phyloP scores from a whole-genome alignment of 1,140 invertebrate species.

The Neodiprion fabricii region DNA sequence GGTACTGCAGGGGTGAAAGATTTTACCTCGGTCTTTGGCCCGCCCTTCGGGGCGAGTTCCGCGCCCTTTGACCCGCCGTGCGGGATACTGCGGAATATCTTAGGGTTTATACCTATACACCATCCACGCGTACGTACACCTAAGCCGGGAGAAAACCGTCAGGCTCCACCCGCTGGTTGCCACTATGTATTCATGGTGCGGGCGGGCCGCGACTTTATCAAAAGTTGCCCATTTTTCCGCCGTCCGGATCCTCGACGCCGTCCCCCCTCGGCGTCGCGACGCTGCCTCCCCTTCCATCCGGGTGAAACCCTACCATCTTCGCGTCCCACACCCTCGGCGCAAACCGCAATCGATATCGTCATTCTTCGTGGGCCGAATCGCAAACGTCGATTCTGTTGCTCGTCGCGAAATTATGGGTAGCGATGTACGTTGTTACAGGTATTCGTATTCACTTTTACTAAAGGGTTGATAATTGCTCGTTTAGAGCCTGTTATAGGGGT shows the following conservation, averaged over 20 bases:
- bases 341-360: slow-evolving; percentile 2
- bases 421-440: too few relatives aligned
- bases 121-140: neutral
- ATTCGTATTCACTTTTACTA: too few relatives aligned
- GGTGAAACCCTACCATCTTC: neutral
- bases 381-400: neutral
- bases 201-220: slow-evolving; percentile 39
- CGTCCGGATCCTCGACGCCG: neutral
- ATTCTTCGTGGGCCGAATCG: neutral
- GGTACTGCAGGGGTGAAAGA: neutral
- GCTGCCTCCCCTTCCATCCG: neutral
- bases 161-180: slow-evolving; percentile 8
- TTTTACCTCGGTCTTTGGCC: neutral
- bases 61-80: neutral
- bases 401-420: too few relatives aligned
- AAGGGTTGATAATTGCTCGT: too few relatives aligned
- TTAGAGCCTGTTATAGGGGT: too few relatives aligned
- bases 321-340: neutral
- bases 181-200: slow-evolving; percentile 46
- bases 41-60: neutral
- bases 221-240: slow-evolving; percentile 44
- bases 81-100: too few relatives aligned
- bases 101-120: too few relatives aligned
- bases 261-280: neutral
- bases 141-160: neutral